A percentile compares a stretch with the other conserved stretches of the same genome.
Conservation (phyloP, 2,888 invertebrate species). For the Cabera pusaria region DNA sequence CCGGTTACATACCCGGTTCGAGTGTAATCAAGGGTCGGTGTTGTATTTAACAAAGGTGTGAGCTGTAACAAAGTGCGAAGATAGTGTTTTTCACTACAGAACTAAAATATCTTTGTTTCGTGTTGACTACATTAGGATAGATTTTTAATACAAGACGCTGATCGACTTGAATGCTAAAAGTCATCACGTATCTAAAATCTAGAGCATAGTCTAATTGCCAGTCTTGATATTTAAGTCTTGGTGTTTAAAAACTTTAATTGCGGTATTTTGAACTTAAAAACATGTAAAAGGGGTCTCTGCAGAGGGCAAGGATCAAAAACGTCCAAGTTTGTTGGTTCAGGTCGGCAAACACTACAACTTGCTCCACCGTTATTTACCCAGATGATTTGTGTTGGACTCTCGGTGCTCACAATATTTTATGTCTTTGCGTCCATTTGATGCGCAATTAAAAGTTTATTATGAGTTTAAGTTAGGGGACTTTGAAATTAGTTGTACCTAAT, state of each 20-base stretch:
- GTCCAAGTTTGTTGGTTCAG: conserved; percentile 27
- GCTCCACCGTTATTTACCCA: conserved; percentile 20
- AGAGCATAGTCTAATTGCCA: too few species aligned
- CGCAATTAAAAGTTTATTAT: conserved; percentile 7
- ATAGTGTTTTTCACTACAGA: too few species aligned
- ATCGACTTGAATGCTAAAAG: too few species aligned
- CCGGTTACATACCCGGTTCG: conserved; percentile 7
- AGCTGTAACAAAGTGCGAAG: too few species aligned
- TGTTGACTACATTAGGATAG: too few species aligned
- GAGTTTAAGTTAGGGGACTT: background rate
- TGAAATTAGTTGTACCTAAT: too few species aligned
- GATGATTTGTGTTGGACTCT: conserved; percentile 23
- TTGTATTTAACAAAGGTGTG: too few species aligned
- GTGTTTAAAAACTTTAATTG: too few species aligned
- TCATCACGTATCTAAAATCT: too few species aligned
- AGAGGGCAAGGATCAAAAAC: conserved; percentile 21
- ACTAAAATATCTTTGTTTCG: too few species aligned
- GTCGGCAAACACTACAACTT: conserved; percentile 23
- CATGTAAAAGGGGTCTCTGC: conserved; percentile 6
- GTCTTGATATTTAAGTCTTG: too few species aligned
- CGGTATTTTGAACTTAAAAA: conserved; percentile 10
- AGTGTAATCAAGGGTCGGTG: background rate
- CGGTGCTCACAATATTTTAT: conserved; percentile 21
- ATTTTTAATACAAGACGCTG: too few species aligned
- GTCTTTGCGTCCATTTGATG: conserved; percentile 5